Conservation (phyloP, 2,888 invertebrate genomes). For the Tethea ocularis region DNA sequence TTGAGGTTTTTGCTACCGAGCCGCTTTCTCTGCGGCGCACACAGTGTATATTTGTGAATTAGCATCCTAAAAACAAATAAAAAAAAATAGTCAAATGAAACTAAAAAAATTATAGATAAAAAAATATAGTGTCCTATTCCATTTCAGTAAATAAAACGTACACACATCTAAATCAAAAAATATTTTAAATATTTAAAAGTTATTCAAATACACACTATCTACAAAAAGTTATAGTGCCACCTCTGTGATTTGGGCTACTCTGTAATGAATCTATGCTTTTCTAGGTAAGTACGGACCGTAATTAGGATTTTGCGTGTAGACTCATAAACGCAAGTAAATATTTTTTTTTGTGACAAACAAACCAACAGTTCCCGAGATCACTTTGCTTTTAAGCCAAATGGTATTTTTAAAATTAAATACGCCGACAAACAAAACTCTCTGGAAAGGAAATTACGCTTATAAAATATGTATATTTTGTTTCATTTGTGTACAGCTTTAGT, state of each 20-base stretch:
- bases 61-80: too few relatives aligned
- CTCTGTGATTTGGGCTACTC: conserved; percentile 44
- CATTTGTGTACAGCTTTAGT: not conserved
- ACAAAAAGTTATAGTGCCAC: too few relatives aligned
- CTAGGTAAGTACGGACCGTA: conserved; percentile 42
- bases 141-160: too few relatives aligned
- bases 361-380: conserved; percentile 33
- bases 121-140: too few relatives aligned
- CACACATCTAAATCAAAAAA: conserved; percentile 17
- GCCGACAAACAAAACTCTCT: not conserved
- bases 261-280: conserved; percentile 16
- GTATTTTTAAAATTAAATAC: not conserved
- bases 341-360: conserved; percentile 26
- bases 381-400: conserved; percentile 29
- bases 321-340: conserved; percentile 35
- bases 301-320: conserved; percentile 56
- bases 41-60: too few relatives aligned
- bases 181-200: conserved; percentile 28
- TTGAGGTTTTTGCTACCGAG: too few relatives aligned
- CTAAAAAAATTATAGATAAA: too few relatives aligned
- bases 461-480: conserved; percentile 1
- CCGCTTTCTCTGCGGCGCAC: too few relatives aligned
- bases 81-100: too few relatives aligned
- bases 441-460: not conserved
- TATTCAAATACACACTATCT: conserved; percentile 22